Percentiles rank a stretch among this genome's conserved stretches.
phyloP scores from a whole-genome alignment of 2,888 invertebrate species.

The Euzetes globulus region DNA sequence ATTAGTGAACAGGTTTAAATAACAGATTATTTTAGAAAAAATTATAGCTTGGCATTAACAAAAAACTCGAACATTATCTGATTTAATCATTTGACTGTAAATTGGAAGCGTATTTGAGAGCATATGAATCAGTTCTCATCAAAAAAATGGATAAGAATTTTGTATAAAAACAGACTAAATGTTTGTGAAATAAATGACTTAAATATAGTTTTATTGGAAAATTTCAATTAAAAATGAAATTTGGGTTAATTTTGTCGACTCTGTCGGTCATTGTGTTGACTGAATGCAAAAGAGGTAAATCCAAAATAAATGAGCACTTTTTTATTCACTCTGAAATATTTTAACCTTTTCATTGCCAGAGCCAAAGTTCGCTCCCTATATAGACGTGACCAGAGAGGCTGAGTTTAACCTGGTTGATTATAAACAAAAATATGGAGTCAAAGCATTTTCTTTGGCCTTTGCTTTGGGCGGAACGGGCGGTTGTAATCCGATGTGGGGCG shows the following conservation, averaged over 20 bases:
- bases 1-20: no score
- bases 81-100: no score
- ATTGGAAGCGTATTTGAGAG: no score
- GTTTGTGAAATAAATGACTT: not conserved
- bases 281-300: constrained; percentile 4
- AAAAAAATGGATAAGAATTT: no score
- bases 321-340: not conserved
- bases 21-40: no score
- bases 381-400: constrained; percentile 25
- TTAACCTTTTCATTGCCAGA: not conserved
- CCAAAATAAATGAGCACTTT: no score
- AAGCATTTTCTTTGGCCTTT: constrained; percentile 36
- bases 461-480: constrained; percentile 32
- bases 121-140: no score
- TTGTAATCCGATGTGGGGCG: constrained; percentile 35
- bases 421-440: constrained; percentile 27
- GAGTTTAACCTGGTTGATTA: constrained; percentile 24
- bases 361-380: constrained; percentile 29
- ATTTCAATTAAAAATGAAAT: not conserved
- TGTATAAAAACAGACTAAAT: no score
- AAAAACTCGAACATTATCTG: no score
- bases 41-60: no score
- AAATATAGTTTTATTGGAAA: not conserved
- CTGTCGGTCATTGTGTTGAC: not conserved
- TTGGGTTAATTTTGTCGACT: not conserved